Conservation (phyloP, 2,797 vertebrate genomes). For the Notamacropus eugenii region DNA sequence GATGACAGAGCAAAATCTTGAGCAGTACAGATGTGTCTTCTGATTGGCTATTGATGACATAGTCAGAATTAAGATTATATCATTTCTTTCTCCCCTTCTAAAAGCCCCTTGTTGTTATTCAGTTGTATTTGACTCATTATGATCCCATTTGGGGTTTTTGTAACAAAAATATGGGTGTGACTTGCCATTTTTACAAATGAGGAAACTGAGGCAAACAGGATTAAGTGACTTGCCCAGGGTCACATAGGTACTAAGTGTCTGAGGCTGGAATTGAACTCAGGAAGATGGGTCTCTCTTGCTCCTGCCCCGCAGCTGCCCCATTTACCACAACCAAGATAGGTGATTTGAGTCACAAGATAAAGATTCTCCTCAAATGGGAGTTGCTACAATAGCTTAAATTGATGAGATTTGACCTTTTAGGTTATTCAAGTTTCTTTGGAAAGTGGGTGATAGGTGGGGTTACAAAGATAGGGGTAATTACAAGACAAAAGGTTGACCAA, state of each 20-base stretch:
- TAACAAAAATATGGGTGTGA: not conserved
- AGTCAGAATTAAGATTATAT: not conserved
- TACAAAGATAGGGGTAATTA: not conserved
- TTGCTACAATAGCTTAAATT: not conserved
- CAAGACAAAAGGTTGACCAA: not conserved
- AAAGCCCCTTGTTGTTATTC: not conserved
- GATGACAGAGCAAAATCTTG: not conserved
- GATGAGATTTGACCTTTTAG: not conserved
- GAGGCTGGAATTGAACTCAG: not conserved
- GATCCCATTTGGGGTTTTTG: not conserved
- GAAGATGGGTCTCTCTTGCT: not conserved
- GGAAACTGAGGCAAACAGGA: not conserved
- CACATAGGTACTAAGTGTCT: not conserved
- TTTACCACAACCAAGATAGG: not conserved
- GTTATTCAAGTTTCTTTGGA: not conserved
- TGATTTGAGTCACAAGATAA: not conserved
- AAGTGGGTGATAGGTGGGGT: not conserved
- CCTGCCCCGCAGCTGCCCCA: not conserved
- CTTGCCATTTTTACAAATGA: not conserved
- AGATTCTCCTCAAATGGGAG: not conserved
- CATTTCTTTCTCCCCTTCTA: not conserved
- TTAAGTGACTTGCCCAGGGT: not conserved
- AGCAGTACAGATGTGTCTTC: not conserved
- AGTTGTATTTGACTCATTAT: not conserved
- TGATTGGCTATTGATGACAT: not conserved